Percentiles rank a stretch among this genome's conserved stretches.
Evolutionary conservation across 2,113 vertebrate genomes (phyloP).

Genomic region (Cephalopterus ornatus): DNA sequence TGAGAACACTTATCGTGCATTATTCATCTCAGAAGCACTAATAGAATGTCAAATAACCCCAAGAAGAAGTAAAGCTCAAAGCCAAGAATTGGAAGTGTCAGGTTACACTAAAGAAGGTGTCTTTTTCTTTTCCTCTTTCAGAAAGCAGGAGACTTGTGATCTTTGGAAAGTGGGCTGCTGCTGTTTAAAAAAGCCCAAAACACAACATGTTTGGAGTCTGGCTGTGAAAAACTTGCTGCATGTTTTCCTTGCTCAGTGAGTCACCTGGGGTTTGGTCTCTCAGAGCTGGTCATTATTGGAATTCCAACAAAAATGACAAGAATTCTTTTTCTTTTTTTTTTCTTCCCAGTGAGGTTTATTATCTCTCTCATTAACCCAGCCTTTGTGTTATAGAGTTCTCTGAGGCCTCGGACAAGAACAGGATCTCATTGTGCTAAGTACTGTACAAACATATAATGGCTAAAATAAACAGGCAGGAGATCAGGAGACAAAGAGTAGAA

Average conservation of each 20-base stretch:
- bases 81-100: neutral
- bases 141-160: neutral
- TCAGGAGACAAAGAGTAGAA: neutral
- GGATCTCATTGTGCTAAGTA: slow-evolving; percentile 48
- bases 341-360: neutral
- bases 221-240: neutral
- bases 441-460: slow-evolving; percentile 37
- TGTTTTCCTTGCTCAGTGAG: slow-evolving; percentile 5
- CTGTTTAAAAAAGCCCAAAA: neutral
- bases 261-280: neutral
- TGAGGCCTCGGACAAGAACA: slow-evolving; percentile 31
- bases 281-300: neutral
- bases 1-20: slow-evolving; percentile 29
- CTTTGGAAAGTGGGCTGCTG: neutral
- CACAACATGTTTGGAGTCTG: neutral
- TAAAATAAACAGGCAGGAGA: slow-evolving; percentile 37
- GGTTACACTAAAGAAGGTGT: neutral
- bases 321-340: neutral
- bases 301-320: slow-evolving; percentile 32
- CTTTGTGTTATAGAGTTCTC: slow-evolving; percentile 36
- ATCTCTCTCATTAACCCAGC: slow-evolving; percentile 34
- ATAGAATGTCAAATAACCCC: slow-evolving; percentile 39
- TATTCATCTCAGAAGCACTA: slow-evolving; percentile 48
- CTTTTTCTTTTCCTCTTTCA: neutral
- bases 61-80: neutral